Conservation (phyloP, 2,113 vertebrate species). For the Spea multiplicata region DNA sequence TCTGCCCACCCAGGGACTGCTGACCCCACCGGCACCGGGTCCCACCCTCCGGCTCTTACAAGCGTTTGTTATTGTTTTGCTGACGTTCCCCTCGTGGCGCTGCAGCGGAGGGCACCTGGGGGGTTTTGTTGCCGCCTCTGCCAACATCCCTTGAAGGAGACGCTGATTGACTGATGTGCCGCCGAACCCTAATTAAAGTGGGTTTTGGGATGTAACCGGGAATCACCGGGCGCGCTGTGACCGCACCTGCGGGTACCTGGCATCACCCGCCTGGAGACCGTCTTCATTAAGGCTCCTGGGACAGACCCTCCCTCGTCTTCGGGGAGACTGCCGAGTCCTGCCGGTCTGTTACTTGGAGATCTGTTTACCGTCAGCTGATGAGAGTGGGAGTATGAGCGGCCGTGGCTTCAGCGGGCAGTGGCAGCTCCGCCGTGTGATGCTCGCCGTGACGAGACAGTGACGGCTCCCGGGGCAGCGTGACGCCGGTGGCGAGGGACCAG, state of each 20-base stretch:
- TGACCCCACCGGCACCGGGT: not conserved
- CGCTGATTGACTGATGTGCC: not conserved
- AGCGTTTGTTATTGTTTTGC: slow-evolving; percentile 40
- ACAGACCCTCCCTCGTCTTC: not conserved
- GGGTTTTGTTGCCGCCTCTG: not conserved
- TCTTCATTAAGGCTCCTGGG: not conserved
- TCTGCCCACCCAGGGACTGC: not conserved
- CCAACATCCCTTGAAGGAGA: not conserved
- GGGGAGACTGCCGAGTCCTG: not conserved
- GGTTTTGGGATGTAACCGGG: no score
- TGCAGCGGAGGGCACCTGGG: not conserved
- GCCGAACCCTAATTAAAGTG: no score
- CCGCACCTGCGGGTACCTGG: no score
- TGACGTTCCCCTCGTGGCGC: slow-evolving; percentile 16
- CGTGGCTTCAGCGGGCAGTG: not conserved
- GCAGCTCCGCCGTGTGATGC: not conserved
- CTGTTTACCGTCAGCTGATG: not conserved
- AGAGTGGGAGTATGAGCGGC: not conserved
- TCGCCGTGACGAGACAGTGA: not conserved
- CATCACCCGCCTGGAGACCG: not conserved
- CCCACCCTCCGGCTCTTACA: not conserved
- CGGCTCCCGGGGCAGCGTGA: not conserved
- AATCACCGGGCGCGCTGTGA: not conserved
- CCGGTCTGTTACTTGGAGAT: not conserved
- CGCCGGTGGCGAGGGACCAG: not conserved